Conservation (phyloP, 2,888 invertebrate genomes). For the Drosophila borborema region DNA sequence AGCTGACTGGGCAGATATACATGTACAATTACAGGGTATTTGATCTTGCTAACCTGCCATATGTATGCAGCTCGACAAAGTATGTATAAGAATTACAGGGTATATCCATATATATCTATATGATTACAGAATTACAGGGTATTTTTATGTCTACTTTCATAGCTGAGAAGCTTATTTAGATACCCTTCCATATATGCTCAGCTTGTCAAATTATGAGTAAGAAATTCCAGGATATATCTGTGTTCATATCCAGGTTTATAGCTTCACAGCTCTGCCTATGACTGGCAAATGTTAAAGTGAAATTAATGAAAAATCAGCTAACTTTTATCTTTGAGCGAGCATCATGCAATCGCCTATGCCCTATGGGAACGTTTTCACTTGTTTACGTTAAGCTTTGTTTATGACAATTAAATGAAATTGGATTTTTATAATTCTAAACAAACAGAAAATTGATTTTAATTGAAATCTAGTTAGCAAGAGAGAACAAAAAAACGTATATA, state of each 20-base stretch:
- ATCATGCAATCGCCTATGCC: not conserved
- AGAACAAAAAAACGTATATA: too few relatives aligned
- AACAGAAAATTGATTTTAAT: not conserved
- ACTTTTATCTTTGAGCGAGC: not conserved
- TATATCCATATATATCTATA: not conserved
- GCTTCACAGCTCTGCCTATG: not conserved
- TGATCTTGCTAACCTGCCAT: too few relatives aligned
- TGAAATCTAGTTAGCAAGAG: not conserved
- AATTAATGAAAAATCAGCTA: not conserved
- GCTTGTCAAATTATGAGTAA: not conserved
- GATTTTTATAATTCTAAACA: not conserved
- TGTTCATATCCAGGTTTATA: not conserved
- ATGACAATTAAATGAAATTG: not conserved
- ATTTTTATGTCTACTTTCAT: not conserved
- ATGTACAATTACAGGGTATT: not conserved
- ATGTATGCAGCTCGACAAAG: too few relatives aligned
- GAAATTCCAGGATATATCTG: not conserved
- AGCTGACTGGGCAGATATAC: too few relatives aligned
- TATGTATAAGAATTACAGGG: not conserved
- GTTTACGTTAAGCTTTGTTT: not conserved
- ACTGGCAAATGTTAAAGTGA: not conserved
- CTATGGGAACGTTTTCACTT: not conserved
- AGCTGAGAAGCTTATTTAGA: too few relatives aligned
- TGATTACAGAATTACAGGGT: not conserved
- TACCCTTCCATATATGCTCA: too few relatives aligned